Evolutionary conservation across 1,140 invertebrate genomes (phyloP), one percentile per base, ranked within the genome.

Genomic region (Papilio polyxenes): DNA sequence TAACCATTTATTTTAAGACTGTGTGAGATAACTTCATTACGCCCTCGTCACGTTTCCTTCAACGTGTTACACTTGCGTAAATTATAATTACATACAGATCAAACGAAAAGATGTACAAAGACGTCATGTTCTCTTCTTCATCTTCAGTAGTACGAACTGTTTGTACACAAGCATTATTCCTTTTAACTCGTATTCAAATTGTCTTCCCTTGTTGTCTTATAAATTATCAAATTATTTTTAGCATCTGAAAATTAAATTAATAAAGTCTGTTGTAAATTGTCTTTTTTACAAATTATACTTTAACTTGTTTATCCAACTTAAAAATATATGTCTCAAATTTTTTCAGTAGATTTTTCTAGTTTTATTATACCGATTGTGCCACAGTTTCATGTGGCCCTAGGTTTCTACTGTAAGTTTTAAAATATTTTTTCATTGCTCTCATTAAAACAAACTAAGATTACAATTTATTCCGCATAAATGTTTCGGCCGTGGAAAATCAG

Each of bases 71-170:
- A 69, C 56, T 51, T 49, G 37, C 23, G 78, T 65, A 80, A 80
- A 80, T 80, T 80, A 80, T 62, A 80, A 80, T 80, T 69, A 65
- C 62, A 80, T 80, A 65, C 40, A 80, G 78, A 80, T 80, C 78
- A 80, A 80, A 79, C 77, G 77, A 79, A 80, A n/a, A 17, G 17
- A 40, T 3, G 5, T 49, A 17, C 56, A 80, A 80, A 80, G 77
- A 80, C 78, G 37, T 13, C 76, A 80, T 20, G 40, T 65, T 69
- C 31, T 76, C 56, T 80, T 20, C 23, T 65, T 31, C 62, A 65
- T 31, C 23, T 65, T 65, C 9, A 65, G 20, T n/a, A 31, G 59
- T n/a, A 20, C 20, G 59, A 31, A 31, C 3, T 65, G 23, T 31
- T 11, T 65, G 62, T 31, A 31, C 23, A 37, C 31, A 37, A 72